A percentile compares a stretch with the other conserved stretches of the same genome.
These are phyloP conservation scores for Bubo blakistoni DNA, from an alignment of 2,113 vertebrate genomes.

Conservation along the genomic window DNA sequence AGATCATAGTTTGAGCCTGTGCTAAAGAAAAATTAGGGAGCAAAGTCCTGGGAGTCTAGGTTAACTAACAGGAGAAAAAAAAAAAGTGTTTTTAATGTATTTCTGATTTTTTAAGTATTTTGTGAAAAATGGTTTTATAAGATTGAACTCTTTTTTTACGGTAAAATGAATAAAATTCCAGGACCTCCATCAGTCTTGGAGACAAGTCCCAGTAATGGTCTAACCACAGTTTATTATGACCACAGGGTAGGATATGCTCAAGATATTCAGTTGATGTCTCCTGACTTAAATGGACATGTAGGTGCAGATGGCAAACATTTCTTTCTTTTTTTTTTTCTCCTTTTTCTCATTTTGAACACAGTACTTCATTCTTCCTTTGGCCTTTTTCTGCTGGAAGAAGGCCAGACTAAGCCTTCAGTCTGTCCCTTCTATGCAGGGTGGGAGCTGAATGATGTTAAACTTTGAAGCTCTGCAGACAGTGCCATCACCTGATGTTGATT, in stretches of 20 bases:
- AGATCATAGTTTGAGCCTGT: background rate
- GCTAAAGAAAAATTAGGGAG: background rate
- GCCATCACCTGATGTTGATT: background rate
- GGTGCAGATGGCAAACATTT: background rate
- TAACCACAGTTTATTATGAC: background rate
- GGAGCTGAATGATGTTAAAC: background rate
- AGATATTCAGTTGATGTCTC: background rate
- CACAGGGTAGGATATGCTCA: background rate
- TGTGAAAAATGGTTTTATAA: background rate
- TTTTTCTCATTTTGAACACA: background rate
- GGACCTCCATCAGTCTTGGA: background rate
- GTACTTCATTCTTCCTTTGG: background rate
- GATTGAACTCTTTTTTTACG: background rate
- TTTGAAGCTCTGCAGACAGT: background rate
- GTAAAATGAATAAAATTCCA: background rate
- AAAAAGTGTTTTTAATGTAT: background rate
- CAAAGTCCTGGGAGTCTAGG: background rate
- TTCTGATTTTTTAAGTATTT: background rate
- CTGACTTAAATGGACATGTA: background rate
- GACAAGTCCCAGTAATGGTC: background rate
- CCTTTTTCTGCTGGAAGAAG: background rate
- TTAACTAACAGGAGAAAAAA: background rate
- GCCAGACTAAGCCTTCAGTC: background rate
- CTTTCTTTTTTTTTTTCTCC: background rate
- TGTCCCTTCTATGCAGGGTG: background rate